Evolutionary conservation across 2,113 vertebrate genomes (phyloP).

Genomic region (Murina feae): DNA sequence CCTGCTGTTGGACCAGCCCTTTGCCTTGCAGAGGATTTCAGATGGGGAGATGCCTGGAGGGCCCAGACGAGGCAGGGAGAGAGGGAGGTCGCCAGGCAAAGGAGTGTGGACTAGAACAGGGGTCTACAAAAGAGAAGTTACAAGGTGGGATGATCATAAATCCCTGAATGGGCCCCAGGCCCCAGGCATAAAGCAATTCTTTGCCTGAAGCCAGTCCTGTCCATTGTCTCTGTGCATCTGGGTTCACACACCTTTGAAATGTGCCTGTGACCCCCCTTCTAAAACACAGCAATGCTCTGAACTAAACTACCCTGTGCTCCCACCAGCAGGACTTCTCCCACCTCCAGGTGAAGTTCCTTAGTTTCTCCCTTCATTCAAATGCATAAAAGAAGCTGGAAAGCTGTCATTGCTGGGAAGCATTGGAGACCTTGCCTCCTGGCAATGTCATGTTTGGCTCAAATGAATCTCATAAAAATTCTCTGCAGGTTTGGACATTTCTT

Average conservation of each 20-base stretch:
- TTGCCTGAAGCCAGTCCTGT: neutral
- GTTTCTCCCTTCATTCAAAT: neutral
- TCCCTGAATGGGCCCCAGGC: neutral
- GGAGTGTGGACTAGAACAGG: neutral
- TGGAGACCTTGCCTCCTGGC: neutral
- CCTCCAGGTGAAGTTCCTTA: neutral
- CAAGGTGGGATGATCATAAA: neutral
- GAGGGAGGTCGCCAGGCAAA: too few relatives aligned
- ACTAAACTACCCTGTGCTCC: rapidly evolving
- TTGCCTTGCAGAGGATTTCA: neutral
- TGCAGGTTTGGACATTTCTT: neutral
- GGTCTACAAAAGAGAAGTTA: neutral
- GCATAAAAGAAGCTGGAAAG: neutral
- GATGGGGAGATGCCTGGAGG: neutral
- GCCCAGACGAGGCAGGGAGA: neutral
- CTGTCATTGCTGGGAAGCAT: neutral
- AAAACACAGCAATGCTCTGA: neutral
- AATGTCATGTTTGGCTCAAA: neutral
- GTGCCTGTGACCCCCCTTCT: neutral
- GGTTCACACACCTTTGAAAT: neutral
- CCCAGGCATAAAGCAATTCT: neutral
- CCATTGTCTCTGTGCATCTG: neutral
- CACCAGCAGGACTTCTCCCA: neutral
- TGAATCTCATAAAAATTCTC: neutral
- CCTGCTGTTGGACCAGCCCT: neutral